These are phyloP conservation scores for Macrostomum lignano DNA, from an alignment of 1,140 invertebrate species.

Conservation along the genomic window DNA sequence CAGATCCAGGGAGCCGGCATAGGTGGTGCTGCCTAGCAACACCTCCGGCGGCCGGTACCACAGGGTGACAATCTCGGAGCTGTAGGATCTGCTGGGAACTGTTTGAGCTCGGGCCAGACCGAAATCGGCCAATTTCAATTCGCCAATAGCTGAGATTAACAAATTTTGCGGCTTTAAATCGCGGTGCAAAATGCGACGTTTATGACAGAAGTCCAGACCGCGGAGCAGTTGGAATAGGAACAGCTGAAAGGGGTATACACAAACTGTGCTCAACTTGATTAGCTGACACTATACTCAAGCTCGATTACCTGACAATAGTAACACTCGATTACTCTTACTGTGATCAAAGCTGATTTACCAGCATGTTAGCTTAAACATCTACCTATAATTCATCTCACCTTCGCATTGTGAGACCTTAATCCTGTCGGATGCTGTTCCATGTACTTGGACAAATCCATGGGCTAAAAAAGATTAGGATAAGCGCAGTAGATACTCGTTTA, in stretches of 20 bases:
- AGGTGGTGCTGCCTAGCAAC: conserved; percentile 16
- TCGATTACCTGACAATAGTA: no score
- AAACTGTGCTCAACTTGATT: no score
- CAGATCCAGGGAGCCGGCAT: conserved; percentile 52
- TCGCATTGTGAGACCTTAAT: conserved; percentile 54
- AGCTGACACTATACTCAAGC: no score
- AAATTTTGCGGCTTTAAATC: conserved; percentile 45
- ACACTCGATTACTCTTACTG: no score
- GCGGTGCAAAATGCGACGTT: conserved; percentile 37
- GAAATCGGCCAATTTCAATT: conserved; percentile 39
- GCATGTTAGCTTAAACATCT: no score
- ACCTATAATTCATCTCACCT: no score
- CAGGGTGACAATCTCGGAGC: conserved; percentile 61
- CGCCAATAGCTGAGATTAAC: conserved; percentile 40
- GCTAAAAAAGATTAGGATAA: conserved; percentile 40
- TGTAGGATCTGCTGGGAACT: conserved; percentile 44
- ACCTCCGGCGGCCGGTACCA: conserved; percentile 44
- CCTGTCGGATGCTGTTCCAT: conserved; percentile 74
- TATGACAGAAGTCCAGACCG: conserved; percentile 40
- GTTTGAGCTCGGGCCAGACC: conserved; percentile 53
- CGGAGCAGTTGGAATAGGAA: conserved; percentile 41
- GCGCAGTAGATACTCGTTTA: no score
- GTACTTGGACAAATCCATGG: conserved; percentile 85
- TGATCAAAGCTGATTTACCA: no score
- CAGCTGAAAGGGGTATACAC: conserved; percentile 37